Percentiles rank a stretch among this genome's conserved stretches.
Evolutionary conservation across 2,888 invertebrate species (phyloP).

Genomic region (Habroteleia sp.): DNA sequence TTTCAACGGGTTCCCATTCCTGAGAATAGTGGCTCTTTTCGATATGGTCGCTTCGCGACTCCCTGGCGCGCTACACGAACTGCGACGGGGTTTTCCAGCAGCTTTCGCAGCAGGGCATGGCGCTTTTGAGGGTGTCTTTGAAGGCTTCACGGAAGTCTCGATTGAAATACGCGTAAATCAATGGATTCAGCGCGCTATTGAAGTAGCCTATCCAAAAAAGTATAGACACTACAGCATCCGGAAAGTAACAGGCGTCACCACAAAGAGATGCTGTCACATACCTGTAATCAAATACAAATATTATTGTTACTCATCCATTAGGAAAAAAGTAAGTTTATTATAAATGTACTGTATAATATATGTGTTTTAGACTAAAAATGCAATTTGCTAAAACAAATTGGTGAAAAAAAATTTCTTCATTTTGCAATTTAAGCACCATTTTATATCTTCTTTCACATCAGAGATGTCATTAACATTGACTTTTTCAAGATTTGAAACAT

Average conservation of each 20-base stretch:
- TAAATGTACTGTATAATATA: too few relatives aligned
- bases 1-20: slow-evolving; percentile 33
- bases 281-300: slow-evolving; percentile 82
- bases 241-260: slow-evolving; percentile 87
- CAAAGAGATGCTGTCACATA: slow-evolving; percentile 92
- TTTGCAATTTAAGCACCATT: too few relatives aligned
- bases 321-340: too few relatives aligned
- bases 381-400: too few relatives aligned
- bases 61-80: slow-evolving; percentile 82
- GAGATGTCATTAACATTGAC: too few relatives aligned
- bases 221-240: slow-evolving; percentile 86
- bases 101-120: slow-evolving; percentile 90
- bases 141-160: slow-evolving; percentile 98
- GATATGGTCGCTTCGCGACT: slow-evolving; percentile 60
- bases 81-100: slow-evolving; percentile 87
- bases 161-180: slow-evolving; percentile 98
- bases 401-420: too few relatives aligned
- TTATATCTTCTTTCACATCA: too few relatives aligned
- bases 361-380: too few relatives aligned
- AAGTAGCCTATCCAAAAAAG: slow-evolving; percentile 98
- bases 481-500: too few relatives aligned
- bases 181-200: slow-evolving; percentile 96
- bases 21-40: slow-evolving; percentile 42
- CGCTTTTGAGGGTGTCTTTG: slow-evolving; percentile 93
- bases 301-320: too few relatives aligned